These are phyloP conservation scores for Chironomus striatipennis DNA, from an alignment of 1,140 invertebrate genomes.

Conservation along the genomic window DNA sequence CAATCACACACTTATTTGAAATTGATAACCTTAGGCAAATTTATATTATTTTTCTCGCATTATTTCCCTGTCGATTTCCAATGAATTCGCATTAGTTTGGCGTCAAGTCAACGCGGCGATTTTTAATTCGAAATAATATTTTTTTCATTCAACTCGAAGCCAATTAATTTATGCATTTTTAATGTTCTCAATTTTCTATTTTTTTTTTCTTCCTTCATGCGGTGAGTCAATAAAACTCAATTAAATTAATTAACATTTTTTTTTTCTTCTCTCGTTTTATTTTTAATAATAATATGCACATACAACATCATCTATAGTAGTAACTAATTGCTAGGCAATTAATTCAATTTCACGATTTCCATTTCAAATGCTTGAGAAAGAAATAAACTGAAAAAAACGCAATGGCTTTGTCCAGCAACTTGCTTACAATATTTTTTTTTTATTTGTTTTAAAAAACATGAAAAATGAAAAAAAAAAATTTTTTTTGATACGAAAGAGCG, in stretches of 20 bases:
- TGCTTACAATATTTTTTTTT: not conserved
- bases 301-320: not conserved
- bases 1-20: not conserved
- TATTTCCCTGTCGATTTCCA: not conserved
- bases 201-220: not conserved
- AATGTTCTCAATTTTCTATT: not conserved
- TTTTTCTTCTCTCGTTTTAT: not conserved
- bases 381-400: not conserved
- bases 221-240: constrained; percentile 18
- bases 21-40: constrained; percentile 6
- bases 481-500: constrained; percentile 21
- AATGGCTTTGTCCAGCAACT: not conserved
- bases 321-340: constrained; percentile 2
- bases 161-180: constrained; percentile 22
- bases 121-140: not conserved
- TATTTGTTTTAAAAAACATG: not conserved
- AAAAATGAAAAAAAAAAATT: constrained; percentile 4
- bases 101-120: not conserved
- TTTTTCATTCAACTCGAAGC: not conserved
- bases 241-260: constrained; percentile 20
- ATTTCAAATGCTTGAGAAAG: constrained; percentile 17
- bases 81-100: not conserved
- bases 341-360: constrained; percentile 22
- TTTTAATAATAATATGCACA: constrained; percentile 12
- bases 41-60: not conserved